Percentiles rank a stretch among this genome's conserved stretches.
These are phyloP conservation scores for Dinothrombium tinctorium DNA, from an alignment of 1,140 invertebrate species.

Conservation along the genomic window DNA sequence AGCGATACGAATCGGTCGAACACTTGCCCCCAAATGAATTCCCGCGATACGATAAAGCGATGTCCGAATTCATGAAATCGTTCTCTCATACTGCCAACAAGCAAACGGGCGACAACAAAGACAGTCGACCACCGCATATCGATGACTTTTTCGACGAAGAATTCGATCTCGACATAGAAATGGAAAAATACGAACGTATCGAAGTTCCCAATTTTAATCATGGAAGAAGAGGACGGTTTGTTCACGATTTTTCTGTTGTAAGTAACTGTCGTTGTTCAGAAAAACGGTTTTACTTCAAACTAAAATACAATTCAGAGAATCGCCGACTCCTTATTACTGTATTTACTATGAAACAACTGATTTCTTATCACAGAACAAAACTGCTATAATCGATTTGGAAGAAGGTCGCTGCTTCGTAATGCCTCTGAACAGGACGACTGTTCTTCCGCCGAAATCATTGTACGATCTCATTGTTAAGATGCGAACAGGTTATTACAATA, in stretches of 20 bases:
- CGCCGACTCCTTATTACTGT: neutral
- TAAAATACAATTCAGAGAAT: neutral
- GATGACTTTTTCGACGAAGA: constrained; percentile 38
- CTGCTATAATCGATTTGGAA: constrained; percentile 57
- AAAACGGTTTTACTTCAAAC: neutral
- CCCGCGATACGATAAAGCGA: neutral
- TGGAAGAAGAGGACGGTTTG: constrained; percentile 47
- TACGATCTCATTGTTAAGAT: constrained; percentile 55
- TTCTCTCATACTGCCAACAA: neutral
- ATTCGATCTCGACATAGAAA: constrained; percentile 43
- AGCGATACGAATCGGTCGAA: neutral
- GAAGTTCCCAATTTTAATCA: constrained; percentile 51
- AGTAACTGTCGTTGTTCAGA: constrained; percentile 14
- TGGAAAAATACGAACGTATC: constrained; percentile 43
- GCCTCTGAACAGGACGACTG: constrained; percentile 47
- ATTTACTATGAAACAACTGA: neutral
- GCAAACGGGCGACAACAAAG: neutral
- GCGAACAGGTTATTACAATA: constrained; percentile 51
- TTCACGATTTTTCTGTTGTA: constrained; percentile 63
- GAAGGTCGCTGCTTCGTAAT: constrained; percentile 58
- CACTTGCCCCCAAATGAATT: neutral
- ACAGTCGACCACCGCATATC: neutral
- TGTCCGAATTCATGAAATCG: neutral
- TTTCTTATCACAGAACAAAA: constrained; percentile 29
- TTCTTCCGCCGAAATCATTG: constrained; percentile 43